These are phyloP conservation scores for Beris chalybata DNA, from an alignment of 2,888 invertebrate genomes.

Conservation along the genomic window DNA sequence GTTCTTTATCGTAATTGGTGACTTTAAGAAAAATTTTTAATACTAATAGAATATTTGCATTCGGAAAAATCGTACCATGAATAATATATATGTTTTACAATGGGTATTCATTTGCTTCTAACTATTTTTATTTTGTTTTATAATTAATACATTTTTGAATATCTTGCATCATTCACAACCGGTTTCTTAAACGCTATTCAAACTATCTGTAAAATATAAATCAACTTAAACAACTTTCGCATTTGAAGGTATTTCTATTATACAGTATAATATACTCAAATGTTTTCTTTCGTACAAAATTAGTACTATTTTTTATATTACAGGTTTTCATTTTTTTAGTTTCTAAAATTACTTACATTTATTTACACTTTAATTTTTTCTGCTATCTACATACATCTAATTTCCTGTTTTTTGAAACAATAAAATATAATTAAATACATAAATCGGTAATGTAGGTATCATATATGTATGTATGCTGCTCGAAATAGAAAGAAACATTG, in stretches of 20 bases:
- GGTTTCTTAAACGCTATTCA: slow-evolving; percentile 15
- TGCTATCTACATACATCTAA: slow-evolving; percentile 3
- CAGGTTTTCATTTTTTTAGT: background rate
- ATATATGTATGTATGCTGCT: too few species aligned
- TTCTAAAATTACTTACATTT: slow-evolving; percentile 1
- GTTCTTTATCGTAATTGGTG: too few species aligned
- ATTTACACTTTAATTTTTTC: slow-evolving; percentile 2
- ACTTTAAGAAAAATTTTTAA: too few species aligned
- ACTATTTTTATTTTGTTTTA: slow-evolving; percentile 12
- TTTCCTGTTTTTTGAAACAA: background rate
- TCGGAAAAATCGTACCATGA: background rate
- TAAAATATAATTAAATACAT: too few species aligned
- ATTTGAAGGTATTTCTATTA: background rate
- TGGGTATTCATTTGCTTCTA: slow-evolving; percentile 17
- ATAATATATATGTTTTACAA: background rate
- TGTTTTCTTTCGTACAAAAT: slow-evolving; percentile 1
- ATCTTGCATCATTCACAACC: slow-evolving; percentile 32
- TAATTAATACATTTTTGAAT: slow-evolving; percentile 4
- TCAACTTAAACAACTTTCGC: slow-evolving; percentile 2
- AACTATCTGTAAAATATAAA: background rate
- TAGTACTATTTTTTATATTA: background rate
- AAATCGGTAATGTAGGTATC: too few species aligned
- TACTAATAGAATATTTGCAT: background rate
- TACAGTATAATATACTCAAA: background rate
- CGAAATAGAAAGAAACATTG: too few species aligned